phyloP scores from a whole-genome alignment of 2,888 invertebrate species.

The Mimumesa dahlbomi region DNA sequence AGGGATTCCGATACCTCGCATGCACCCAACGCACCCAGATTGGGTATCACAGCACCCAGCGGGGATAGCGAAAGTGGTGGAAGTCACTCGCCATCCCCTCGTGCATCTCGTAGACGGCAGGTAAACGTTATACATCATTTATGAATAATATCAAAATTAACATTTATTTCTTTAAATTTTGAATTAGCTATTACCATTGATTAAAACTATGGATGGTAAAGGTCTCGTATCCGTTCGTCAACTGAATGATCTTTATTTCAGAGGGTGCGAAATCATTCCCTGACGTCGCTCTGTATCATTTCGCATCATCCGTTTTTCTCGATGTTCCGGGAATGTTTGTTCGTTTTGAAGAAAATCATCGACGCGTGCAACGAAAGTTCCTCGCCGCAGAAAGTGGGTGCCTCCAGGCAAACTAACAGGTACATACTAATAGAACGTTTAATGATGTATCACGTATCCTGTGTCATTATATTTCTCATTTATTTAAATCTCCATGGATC shows the following conservation, averaged over 20 bases:
- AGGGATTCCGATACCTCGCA: constrained; percentile 84
- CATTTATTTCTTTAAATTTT: no score
- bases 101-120: constrained; percentile 90
- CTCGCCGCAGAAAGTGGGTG: constrained; percentile 92
- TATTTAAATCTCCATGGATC: no score
- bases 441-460: background rate
- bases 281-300: constrained; percentile 98
- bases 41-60: constrained; percentile 85
- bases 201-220: no score
- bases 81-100: constrained; percentile 92
- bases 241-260: no score
- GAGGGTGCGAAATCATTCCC: constrained; percentile 93
- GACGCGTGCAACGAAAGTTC: constrained; percentile 98
- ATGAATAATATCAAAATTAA: no score
- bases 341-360: constrained; percentile 96
- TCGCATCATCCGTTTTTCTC: constrained; percentile 99
- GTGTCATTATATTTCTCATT: background rate
- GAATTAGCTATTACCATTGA: no score
- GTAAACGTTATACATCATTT: no score
- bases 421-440: constrained; percentile 74
- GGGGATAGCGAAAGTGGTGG: constrained; percentile 94
- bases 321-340: constrained; percentile 98
- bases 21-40: constrained; percentile 80
- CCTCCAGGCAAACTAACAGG: constrained; percentile 93
- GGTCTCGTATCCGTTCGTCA: no score